Evolutionary conservation across 2,797 vertebrate genomes (phyloP).

Genomic region (Mionectes olivaceus): DNA sequence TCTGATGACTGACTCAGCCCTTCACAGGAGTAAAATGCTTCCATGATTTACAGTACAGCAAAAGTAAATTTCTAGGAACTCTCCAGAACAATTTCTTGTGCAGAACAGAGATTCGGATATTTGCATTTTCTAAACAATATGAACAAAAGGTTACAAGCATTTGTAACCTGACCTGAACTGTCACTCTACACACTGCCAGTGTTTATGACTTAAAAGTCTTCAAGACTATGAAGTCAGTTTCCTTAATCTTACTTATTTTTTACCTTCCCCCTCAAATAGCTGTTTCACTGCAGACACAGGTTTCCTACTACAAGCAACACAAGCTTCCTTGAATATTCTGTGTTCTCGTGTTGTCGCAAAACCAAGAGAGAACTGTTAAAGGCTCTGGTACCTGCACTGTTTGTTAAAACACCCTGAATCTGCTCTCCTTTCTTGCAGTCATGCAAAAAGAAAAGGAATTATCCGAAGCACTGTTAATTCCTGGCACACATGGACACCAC

Average conservation of each 20-base stretch:
- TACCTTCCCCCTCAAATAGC: neutral
- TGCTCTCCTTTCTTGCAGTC: neutral
- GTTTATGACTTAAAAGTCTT: neutral
- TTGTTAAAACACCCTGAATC: neutral
- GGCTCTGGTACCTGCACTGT: neutral
- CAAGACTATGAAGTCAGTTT: neutral
- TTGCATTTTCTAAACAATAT: neutral
- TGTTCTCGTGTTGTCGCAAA: neutral
- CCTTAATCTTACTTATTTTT: neutral
- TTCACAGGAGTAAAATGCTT: accelerated
- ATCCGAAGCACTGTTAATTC: neutral
- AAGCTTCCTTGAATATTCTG: neutral
- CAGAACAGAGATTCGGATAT: neutral
- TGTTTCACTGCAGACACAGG: neutral
- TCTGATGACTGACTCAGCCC: neutral
- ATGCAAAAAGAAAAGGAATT: neutral
- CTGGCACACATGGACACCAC: neutral
- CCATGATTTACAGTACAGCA: accelerated
- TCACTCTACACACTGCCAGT: accelerated
- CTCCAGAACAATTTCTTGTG: neutral
- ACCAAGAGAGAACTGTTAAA: neutral
- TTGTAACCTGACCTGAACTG: neutral
- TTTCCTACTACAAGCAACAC: neutral
- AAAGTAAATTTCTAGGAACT: neutral
- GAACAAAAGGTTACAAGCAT: neutral